A percentile compares a stretch with the other conserved stretches of the same genome.
Conservation (phyloP, 2,797 vertebrate genomes). For the Natrix natrix region DNA sequence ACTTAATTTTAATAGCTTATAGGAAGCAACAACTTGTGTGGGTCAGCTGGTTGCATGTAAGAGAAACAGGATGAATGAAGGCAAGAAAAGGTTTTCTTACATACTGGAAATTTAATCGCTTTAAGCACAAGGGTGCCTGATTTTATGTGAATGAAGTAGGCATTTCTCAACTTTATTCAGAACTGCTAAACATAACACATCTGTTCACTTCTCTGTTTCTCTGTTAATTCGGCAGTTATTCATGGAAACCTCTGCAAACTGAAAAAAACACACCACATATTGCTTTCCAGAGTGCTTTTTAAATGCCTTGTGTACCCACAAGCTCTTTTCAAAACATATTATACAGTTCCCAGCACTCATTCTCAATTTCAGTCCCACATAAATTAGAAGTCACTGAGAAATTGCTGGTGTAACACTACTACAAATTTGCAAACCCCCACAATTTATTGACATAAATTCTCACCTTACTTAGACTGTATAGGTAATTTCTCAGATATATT, state of each 20-base stretch:
- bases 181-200: background rate
- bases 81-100: background rate
- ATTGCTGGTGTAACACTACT: background rate
- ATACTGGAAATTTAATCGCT: background rate
- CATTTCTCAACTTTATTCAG: background rate
- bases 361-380: background rate
- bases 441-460: background rate
- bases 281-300: background rate
- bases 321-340: background rate
- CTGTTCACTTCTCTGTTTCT: background rate
- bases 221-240: background rate
- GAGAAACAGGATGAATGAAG: background rate
- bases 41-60: too few relatives aligned
- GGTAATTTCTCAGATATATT: background rate
- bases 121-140: background rate
- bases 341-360: background rate
- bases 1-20: background rate
- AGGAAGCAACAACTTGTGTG: background rate
- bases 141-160: background rate
- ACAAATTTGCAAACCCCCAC: background rate
- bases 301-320: background rate
- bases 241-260: background rate
- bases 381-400: background rate
- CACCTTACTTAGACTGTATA: background rate
- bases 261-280: rapidly evolving